Evolutionary conservation across 2,797 vertebrate species (phyloP).

Genomic region (Leucoraja ocellata): DNA sequence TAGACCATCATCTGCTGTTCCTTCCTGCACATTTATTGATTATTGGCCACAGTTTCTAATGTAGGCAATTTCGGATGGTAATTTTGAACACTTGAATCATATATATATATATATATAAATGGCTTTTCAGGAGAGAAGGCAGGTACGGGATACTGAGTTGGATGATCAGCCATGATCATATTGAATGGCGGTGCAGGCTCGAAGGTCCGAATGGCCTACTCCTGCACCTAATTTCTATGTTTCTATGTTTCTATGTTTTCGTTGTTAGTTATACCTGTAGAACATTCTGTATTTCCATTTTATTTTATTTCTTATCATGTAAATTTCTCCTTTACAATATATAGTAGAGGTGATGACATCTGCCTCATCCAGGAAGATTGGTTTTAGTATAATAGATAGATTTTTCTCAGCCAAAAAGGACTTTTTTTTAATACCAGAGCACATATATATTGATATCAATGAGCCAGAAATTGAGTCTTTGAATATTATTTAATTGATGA

Average conservation of each 20-base stretch:
- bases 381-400: not conserved
- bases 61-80: not conserved
- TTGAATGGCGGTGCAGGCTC: too few species aligned
- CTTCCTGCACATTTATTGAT: too few species aligned
- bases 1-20: too few species aligned
- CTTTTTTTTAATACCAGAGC: not conserved
- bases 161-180: too few species aligned
- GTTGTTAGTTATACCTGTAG: too few species aligned
- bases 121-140: too few species aligned
- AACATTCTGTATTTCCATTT: not conserved
- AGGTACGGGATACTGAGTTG: too few species aligned
- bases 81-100: not conserved
- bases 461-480: not conserved
- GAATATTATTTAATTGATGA: not conserved
- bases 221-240: too few species aligned
- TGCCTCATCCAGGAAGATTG: not conserved
- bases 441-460: not conserved
- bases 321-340: not conserved
- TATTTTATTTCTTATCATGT: not conserved
- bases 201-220: too few species aligned
- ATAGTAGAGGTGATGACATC: not conserved
- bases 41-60: not conserved
- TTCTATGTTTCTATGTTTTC: too few species aligned
- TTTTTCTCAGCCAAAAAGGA: not conserved
- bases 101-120: too few species aligned